Base-by-base conservation (phyloP, 2,888 invertebrate genomes). In the Apamea monoglypha region DNA sequence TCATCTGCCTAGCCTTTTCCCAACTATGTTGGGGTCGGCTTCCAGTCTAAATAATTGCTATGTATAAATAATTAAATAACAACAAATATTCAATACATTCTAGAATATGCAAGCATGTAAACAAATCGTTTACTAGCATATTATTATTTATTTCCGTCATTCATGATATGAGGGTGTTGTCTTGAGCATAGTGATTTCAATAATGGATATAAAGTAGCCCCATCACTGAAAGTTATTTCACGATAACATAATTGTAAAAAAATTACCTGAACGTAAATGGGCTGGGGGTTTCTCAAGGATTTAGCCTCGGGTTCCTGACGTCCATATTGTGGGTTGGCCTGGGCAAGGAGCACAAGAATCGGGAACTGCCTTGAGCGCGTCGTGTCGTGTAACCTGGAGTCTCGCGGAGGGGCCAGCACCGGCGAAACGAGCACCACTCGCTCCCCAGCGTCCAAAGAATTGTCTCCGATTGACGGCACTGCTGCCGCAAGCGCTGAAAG, bases 351-450 rank as follows among this genome's bases (percentile, higher is more conserved):
- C 78, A 96, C 93, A 74, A 96, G 90, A 47, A 97, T 95, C 2
- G 96, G 96, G 87, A 96, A 96, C 92, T 96, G 97, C 50, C 96
- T 90, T 44, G 96, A 92, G 36, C 96, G 92, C 77, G 95, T 96
- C 29, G 93, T 94, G 68, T 90, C 94, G 67, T 95, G 95, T 3
- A 92, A 91, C 85, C 93, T 93, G 0, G 96, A 94, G 82, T 95
- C 96, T 89, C 94, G 92, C 0, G 96, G 96, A 8, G 96, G 96
- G 2, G 96, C 96, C 4, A 96, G 86, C 14, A 96, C 96, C 0
- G 96, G 96, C 10, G 96, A 94, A 8, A 96, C 96, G 5, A 94
- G 91, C 32, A 96, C 94, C 61, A 95, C 93, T 74, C 95, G 89
- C 32, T 96, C 95, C 7, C 93, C 94, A 1, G 92, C 92, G 50